Conservation (phyloP, 2,797 vertebrate species). For the Sparus aurata region DNA sequence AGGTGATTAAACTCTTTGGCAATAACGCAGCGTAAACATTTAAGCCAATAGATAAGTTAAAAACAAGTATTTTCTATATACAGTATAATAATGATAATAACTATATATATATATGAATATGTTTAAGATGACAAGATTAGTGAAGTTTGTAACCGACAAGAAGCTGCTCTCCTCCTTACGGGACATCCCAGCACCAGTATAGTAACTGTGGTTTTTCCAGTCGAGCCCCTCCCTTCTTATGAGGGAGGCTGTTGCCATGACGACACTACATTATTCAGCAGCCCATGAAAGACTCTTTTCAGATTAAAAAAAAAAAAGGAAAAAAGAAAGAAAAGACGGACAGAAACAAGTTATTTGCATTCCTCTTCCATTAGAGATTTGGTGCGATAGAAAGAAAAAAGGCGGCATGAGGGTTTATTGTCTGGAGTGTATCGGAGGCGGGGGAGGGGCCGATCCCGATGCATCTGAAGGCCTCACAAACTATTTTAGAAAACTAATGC, state of each 20-base stretch:
- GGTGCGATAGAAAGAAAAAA: slow-evolving; percentile 46
- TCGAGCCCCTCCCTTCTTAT: slow-evolving; percentile 64
- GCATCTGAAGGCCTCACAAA: slow-evolving; percentile 48
- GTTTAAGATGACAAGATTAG: neutral
- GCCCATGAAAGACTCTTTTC: slow-evolving; percentile 80
- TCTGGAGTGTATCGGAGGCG: slow-evolving; percentile 29
- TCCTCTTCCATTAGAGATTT: slow-evolving; percentile 74
- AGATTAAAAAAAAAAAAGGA: slow-evolving; percentile 51
- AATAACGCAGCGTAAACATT: too few species aligned
- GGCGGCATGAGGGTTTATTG: slow-evolving; percentile 60
- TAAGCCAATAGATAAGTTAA: too few species aligned
- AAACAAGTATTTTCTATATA: too few species aligned
- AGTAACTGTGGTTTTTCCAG: slow-evolving; percentile 51
- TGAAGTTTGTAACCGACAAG: neutral
- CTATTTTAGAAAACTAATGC: slow-evolving; percentile 57
- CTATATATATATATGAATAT: neutral
- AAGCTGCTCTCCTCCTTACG: slow-evolving; percentile 10
- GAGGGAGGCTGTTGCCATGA: slow-evolving; percentile 73
- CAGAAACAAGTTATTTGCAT: slow-evolving; percentile 82
- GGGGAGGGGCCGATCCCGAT: slow-evolving; percentile 1
- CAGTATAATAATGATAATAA: neutral
- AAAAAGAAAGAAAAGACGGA: slow-evolving; percentile 44
- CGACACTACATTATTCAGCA: slow-evolving; percentile 79
- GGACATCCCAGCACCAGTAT: slow-evolving; percentile 54
- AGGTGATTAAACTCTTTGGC: too few species aligned